Evolutionary conservation across 2,888 invertebrate species (phyloP), one percentile per base, ranked within the genome.

Genomic region (Drosophila putrida): DNA sequence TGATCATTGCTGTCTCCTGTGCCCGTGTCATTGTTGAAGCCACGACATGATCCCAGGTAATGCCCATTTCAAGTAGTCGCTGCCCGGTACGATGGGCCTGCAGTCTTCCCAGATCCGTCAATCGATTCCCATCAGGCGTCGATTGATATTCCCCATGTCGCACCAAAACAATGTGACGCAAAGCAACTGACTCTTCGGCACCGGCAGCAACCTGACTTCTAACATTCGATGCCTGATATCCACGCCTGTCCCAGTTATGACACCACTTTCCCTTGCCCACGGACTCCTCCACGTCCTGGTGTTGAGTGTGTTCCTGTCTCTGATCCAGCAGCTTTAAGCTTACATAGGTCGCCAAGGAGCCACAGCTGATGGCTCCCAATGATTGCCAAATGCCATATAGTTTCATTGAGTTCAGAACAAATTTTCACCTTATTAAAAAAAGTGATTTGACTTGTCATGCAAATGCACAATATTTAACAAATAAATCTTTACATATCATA

Each of bases 21-120:
- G 99, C 99, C 71, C 99, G 93, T 0, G 96, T 95, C 98, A 99
- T 98, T 0, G 98, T 98, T 0, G 99, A 99, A 71, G 95, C 95
- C 2, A 97, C 94, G 27, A 99, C 93, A 31, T 94, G 92, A 36
- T 96, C 95, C 94, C 96, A 98, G 43, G 96, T 95, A 41, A 97
- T 94, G 74, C 94, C 94, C 41, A 98, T 93, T 41, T 95, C 94
- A 51, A 95, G 95, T 63, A 99, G 93, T 15, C 99, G 94, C 80
- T 95, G 93, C 0, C 98, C 99, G 0, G 98, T 97, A 28, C 95
- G 91, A 38, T 95, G 95, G 0, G 99, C 99, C 93, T 99, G 99
- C 66, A 95, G 57, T 73, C 93, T 93, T 94, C 98, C 98, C 69
- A 98, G 93, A 20, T 95, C 94, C 0, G 99, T 98, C 6, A 99